phyloP scores from a whole-genome alignment of 2,888 invertebrate genomes.

The Desoria tigrina region DNA sequence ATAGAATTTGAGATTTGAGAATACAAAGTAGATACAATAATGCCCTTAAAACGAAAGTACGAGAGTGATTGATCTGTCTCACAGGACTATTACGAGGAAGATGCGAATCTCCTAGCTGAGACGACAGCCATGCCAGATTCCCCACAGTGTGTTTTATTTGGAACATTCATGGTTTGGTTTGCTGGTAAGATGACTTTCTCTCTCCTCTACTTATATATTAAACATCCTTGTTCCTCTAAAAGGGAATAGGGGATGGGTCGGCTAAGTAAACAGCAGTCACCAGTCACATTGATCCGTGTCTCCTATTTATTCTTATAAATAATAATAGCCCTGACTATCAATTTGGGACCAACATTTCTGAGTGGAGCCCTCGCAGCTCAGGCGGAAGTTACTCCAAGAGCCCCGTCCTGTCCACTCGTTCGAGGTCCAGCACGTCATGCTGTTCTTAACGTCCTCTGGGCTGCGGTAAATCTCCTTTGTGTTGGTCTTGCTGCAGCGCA shows the following conservation, averaged over 20 bases:
- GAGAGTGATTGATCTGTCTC: slow-evolving; percentile 48
- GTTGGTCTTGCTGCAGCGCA: slow-evolving; percentile 80
- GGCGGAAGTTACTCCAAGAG: slow-evolving; percentile 53
- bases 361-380: slow-evolving; percentile 80
- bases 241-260: too few relatives aligned
- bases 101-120: slow-evolving; percentile 52
- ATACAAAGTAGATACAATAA: too few relatives aligned
- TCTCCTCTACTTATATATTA: slow-evolving; percentile 57
- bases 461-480: slow-evolving; percentile 82
- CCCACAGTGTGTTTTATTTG: slow-evolving; percentile 85
- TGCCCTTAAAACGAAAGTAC: not conserved
- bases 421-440: slow-evolving; percentile 86
- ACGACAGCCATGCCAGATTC: slow-evolving; percentile 77
- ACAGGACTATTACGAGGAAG: slow-evolving; percentile 54
- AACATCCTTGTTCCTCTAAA: slow-evolving; percentile 67
- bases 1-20: too few relatives aligned
- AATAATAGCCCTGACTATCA: slow-evolving; percentile 50
- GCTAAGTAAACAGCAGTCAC: too few relatives aligned
- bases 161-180: slow-evolving; percentile 92
- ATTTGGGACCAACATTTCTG: slow-evolving; percentile 83
- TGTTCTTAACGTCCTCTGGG: slow-evolving; percentile 87
- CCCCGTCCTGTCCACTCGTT: slow-evolving; percentile 70
- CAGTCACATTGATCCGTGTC: not conserved
- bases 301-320: slow-evolving; percentile 8
- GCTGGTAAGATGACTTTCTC: slow-evolving; percentile 58